Conservation (phyloP, 2,113 vertebrate species). For the Diadophis punctatus region DNA sequence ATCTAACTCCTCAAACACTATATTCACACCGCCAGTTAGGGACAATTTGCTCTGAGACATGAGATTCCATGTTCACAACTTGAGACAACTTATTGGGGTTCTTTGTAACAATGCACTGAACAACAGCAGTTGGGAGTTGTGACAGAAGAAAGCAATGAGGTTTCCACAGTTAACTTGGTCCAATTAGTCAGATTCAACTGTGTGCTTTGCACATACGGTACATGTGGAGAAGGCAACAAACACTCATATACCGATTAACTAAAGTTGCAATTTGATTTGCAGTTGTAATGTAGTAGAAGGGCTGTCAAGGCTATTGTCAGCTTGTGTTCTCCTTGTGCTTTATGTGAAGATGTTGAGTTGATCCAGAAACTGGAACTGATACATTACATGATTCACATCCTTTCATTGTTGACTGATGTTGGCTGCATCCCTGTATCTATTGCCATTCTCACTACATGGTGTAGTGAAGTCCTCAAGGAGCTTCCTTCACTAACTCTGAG, state of each 20-base stretch:
- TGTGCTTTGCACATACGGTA: not conserved
- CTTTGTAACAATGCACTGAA: not conserved
- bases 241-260: not conserved
- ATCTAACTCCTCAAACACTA: not conserved
- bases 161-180: not conserved
- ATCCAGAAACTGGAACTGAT: not conserved
- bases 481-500: not conserved
- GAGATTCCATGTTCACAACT: not conserved
- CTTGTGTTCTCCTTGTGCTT: not conserved
- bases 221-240: not conserved
- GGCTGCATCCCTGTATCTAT: not conserved
- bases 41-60: not conserved
- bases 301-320: not conserved
- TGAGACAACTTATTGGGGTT: not conserved
- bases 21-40: not conserved
- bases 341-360: not conserved
- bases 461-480: not conserved
- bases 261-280: not conserved
- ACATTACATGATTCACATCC: not conserved
- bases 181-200: not conserved
- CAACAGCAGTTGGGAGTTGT: not conserved
- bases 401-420: not conserved
- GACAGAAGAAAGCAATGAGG: not conserved
- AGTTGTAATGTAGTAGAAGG: not conserved
- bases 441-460: not conserved